Conservation (phyloP, 2,888 invertebrate species). For the Abrostola triplasia region DNA sequence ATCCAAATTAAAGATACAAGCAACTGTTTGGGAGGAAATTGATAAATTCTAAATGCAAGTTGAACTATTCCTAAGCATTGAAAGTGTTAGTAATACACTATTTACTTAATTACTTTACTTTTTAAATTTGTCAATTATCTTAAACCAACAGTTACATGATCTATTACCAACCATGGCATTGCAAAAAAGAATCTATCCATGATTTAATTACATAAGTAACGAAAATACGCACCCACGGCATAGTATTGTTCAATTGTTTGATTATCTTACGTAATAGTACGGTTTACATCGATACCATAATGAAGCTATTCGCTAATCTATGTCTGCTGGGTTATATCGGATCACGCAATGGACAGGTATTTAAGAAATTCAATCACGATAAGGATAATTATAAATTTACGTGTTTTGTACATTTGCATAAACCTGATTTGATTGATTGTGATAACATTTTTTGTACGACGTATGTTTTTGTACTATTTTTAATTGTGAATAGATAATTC, state of each 20-base stretch:
- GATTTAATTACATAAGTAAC: slow-evolving; percentile 46
- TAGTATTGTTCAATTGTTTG: slow-evolving; percentile 48
- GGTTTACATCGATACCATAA: slow-evolving; percentile 41
- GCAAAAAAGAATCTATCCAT: slow-evolving; percentile 39
- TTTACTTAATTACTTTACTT: background rate
- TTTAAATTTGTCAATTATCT: background rate
- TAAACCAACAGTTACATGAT: slow-evolving; percentile 2
- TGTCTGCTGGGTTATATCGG: slow-evolving; percentile 26
- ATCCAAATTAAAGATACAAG: too few species aligned
- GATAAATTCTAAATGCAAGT: too few species aligned
- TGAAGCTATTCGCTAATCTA: slow-evolving; percentile 47
- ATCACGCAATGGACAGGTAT: slow-evolving; percentile 54
- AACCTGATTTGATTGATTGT: slow-evolving; percentile 21
- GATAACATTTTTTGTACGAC: background rate
- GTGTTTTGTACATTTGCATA: slow-evolving; percentile 40
- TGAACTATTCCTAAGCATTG: too few species aligned
- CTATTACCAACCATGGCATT: slow-evolving; percentile 6
- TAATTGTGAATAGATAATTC: slow-evolving; percentile 7
- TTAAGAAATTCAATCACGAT: slow-evolving; percentile 33
- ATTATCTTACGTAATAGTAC: slow-evolving; percentile 38
- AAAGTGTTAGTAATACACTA: too few species aligned
- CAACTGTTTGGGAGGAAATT: too few species aligned
- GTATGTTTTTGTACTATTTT: slow-evolving; percentile 13
- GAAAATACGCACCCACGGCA: slow-evolving; percentile 48
- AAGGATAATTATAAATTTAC: slow-evolving; percentile 39